Base-by-base conservation (phyloP, 2,797 vertebrate genomes). In the Sebastes matsubarae region DNA sequence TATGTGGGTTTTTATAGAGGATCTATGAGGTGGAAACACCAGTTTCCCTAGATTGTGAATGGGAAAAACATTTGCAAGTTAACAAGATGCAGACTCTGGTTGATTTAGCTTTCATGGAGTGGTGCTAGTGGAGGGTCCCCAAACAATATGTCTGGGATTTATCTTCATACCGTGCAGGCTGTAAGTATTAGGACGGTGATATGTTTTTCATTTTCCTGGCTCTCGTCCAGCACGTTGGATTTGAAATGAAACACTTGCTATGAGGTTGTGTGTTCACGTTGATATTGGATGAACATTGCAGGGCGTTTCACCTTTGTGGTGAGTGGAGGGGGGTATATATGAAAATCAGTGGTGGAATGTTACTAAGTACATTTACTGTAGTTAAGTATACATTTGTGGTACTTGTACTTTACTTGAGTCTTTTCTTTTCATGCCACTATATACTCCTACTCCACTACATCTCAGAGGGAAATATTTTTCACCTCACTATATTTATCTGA, bases 231-330 rank as follows among this genome's bases (percentile, higher is more conserved):
- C 36, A 59, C 46, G 11, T 12, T 79, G 66, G n/a, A 66, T 75
- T 68, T 77, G 70, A 89, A 82, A 83, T 75, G 36, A 88, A 92
- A 82, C 83, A 90, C 69, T 72, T 80, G 73, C 24, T 78, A 5
- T 25, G 54, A 32, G 75, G 75, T 65, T 70, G 5, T 46, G 8
- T 52, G 16, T 79, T 83, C 46, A 73, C 7, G 7, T 12, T 30
- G 24, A 66, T 46, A 59, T 12, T 16, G 16, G 16, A 63, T 55
- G 46, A 60, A 66, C 5, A 67, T 22, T 27, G 13, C 18, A 42
- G 13, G 8, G 13, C 25, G 25, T 46, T 75, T 65, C 18, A 36
- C 6, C 14, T 38, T 42, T 61, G n/a, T 4, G 12, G 1, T 0
- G 16, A 27, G 1, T n/a, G 18, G 5, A 34, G 12, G 4, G 30